Conservation (phyloP, 1,140 invertebrate genomes). For the Drosophila ironensis region DNA sequence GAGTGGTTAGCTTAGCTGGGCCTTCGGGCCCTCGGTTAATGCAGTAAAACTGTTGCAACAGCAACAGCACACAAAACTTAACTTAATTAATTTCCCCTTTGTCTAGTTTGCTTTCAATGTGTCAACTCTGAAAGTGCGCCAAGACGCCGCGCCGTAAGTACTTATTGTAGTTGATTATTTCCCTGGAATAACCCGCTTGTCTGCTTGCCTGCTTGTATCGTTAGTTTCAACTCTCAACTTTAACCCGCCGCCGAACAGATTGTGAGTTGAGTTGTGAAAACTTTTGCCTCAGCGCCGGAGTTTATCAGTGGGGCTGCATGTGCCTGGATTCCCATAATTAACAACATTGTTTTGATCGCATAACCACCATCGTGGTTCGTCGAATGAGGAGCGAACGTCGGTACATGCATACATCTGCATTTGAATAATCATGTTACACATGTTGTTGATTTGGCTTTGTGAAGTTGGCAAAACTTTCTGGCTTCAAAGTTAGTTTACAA, state of each 20-base stretch:
- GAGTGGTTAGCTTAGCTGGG: constrained; percentile 5
- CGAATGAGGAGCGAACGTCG: constrained; percentile 33
- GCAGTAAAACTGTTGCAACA: constrained; percentile 61
- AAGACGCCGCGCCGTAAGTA: constrained; percentile 27
- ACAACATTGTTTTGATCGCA: constrained; percentile 57
- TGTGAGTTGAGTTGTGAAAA: constrained; percentile 47
- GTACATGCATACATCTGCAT: constrained; percentile 12
- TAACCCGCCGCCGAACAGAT: no score
- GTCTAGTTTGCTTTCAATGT: constrained; percentile 26
- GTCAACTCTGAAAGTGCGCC: constrained; percentile 37
- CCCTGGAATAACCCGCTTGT: background rate
- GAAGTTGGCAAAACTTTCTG: constrained; percentile 61
- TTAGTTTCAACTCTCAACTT: constrained; percentile 8
- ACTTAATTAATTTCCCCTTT: constrained; percentile 53
- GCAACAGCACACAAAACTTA: no score
- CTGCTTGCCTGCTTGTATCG: background rate
- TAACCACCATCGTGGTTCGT: no score
- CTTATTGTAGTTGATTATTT: constrained; percentile 44
- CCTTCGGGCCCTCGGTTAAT: constrained; percentile 15
- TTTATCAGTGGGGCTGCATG: constrained; percentile 35
- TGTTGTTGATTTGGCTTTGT: constrained; percentile 31
- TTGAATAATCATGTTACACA: constrained; percentile 7
- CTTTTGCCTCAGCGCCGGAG: constrained; percentile 7
- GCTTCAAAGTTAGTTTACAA: constrained; percentile 31
- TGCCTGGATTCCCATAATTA: constrained; percentile 72